Evolutionary conservation across 2,888 invertebrate genomes (phyloP).

Genomic region (Ametastegia equiseti): DNA sequence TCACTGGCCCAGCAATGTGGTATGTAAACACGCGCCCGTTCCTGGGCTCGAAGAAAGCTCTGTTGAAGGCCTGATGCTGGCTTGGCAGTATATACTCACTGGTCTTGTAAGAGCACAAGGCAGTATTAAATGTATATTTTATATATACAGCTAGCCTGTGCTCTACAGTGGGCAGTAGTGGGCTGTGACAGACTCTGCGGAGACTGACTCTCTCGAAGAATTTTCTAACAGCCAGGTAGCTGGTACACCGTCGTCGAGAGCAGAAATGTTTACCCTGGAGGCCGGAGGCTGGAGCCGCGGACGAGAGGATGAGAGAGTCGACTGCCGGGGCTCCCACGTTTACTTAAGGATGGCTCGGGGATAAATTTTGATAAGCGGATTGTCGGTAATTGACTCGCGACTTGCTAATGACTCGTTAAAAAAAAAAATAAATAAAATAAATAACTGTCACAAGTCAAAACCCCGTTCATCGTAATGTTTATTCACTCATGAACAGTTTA

Average conservation of each 20-base stretch:
- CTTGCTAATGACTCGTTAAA: constrained; percentile 20
- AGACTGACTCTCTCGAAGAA: constrained; percentile 3
- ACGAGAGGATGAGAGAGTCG: constrained; percentile 16
- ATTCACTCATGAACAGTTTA: background rate
- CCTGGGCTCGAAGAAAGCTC: constrained; percentile 19
- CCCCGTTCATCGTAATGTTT: constrained; percentile 2
- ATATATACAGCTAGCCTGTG: constrained; percentile 2
- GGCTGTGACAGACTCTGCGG: constrained; percentile 15
- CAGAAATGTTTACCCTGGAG: constrained; percentile 34
- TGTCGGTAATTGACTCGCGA: constrained; percentile 31
- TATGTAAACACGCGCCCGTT: constrained; percentile 67
- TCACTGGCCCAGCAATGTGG: constrained; percentile 63
- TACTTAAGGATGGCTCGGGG: constrained; percentile 12
- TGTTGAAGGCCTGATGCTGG: constrained; percentile 11
- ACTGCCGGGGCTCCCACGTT: background rate
- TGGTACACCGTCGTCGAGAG: background rate
- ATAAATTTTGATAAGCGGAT: constrained; percentile 29
- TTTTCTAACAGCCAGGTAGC: constrained; percentile 35
- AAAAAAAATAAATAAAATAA: background rate
- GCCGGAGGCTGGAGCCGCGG: background rate
- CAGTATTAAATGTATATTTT: constrained; percentile 18
- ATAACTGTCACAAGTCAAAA: background rate
- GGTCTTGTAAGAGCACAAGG: constrained; percentile 19
- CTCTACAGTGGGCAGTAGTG: background rate
- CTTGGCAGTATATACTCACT: background rate